A percentile compares a stretch with the other conserved stretches of the same genome.
Evolutionary conservation across 2,888 invertebrate species (phyloP).

Genomic region (Drosophila kuntzei): DNA sequence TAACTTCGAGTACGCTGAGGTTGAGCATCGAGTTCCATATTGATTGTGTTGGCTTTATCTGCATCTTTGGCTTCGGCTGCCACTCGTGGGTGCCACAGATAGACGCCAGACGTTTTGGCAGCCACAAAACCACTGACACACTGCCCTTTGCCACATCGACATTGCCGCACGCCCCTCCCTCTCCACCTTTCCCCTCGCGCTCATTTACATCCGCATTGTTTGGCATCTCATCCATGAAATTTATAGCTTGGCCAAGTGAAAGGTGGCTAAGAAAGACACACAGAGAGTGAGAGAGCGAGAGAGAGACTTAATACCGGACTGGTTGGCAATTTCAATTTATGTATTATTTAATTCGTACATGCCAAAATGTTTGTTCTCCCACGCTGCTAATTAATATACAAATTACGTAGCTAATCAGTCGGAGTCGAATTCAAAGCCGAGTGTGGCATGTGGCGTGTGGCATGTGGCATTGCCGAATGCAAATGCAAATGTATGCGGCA

Average conservation of each 20-base stretch:
- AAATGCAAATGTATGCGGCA: conserved; percentile 49
- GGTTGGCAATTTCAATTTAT: conserved; percentile 54
- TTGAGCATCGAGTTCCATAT: conserved; percentile 29
- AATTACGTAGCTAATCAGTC: conserved; percentile 66
- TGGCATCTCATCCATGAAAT: conserved; percentile 60
- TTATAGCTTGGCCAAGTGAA: conserved; percentile 64
- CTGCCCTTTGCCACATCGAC: conserved; percentile 74
- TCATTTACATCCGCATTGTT: conserved; percentile 81
- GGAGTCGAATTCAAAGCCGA: background rate
- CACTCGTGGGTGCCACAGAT: conserved; percentile 45
- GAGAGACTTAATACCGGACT: conserved; percentile 9
- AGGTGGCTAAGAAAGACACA: conserved; percentile 44
- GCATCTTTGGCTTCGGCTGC: conserved; percentile 20
- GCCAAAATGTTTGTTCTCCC: conserved; percentile 54
- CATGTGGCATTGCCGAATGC: conserved; percentile 48
- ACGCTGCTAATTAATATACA: conserved; percentile 69
- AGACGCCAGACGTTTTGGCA: conserved; percentile 39
- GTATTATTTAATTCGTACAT: conserved; percentile 43
- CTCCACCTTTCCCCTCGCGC: conserved; percentile 13
- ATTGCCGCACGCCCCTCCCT: conserved; percentile 31
- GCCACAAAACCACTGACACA: conserved; percentile 71
- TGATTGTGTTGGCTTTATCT: conserved; percentile 44
- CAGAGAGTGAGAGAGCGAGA: background rate
- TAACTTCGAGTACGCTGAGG: conserved; percentile 16
- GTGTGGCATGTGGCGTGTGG: conserved; percentile 29